A percentile compares a stretch with the other conserved stretches of the same genome.
Conservation (phyloP, 2,797 vertebrate genomes). For the Graptemys geographica region DNA sequence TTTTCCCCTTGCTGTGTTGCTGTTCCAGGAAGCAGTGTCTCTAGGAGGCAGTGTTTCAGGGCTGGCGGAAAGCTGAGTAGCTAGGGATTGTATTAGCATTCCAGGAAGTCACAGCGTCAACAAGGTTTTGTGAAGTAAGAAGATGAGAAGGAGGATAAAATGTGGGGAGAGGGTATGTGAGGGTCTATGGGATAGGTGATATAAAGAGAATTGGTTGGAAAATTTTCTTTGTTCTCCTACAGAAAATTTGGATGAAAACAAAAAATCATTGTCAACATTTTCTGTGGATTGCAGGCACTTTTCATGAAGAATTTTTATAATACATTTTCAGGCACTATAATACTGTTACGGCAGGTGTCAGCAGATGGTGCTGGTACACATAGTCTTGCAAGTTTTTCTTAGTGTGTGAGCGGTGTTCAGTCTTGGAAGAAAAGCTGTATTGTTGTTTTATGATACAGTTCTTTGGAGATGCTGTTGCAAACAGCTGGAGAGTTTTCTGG, state of each 20-base stretch:
- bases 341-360: not conserved
- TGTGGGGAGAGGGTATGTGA: not conserved
- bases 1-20: not conserved
- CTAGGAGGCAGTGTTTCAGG: accelerated
- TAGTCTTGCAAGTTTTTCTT: not conserved
- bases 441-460: not conserved
- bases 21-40: accelerated
- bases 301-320: not conserved
- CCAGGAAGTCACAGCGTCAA: accelerated
- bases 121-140: not conserved
- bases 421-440: not conserved
- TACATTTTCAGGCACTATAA: not conserved
- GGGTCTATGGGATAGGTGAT: not conserved
- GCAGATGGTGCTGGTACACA: not conserved
- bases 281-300: not conserved
- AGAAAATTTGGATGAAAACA: too few species aligned
- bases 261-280: not conserved
- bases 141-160: not conserved
- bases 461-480: not conserved
- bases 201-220: not conserved
- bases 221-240: not conserved
- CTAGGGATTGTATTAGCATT: accelerated
- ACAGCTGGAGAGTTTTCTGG: not conserved
- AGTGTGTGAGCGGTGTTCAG: not conserved
- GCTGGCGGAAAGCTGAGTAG: accelerated